Evolutionary conservation across 2,113 vertebrate species (phyloP), one percentile per base, ranked within the genome.

Genomic region (Athene noctua): DNA sequence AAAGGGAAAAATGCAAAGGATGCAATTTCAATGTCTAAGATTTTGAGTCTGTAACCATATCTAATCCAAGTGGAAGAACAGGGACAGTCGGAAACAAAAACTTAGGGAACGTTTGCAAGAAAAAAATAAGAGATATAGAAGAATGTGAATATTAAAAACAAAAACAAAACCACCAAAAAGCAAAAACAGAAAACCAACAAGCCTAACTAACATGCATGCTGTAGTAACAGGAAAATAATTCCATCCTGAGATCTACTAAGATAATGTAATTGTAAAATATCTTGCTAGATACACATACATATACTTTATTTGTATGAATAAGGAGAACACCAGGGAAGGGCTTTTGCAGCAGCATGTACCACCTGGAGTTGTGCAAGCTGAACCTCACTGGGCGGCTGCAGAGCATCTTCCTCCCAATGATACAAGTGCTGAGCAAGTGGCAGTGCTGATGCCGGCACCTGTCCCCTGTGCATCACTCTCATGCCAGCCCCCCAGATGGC

Each of bases 381-480:
- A 70, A 23, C 30, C 36, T 65, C 26, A 17, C 23, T 0, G 0
- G 20, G 84, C 1, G 3, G 49, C 85, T 66, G 55, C 65, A 81
- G 68, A 49, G 57, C 47, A 30, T 36, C 62, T 81, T 55, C 85
- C 47, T 49, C 62, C 29, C 52, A 27, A 1, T 0, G 30, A 55
- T 51, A 13, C 71, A 27, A 9, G 46, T 1, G 29, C 32, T 27
- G 49, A 21, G 23, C 55, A 49, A 70, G 63, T 0, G 29, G 75
- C 70, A 70, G 68, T 6, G 1, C 29, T 4, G 44, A 15, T 25
- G 59, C 54, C 70, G 58, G 51, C 1, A 0, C 32, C 86, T 1
- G 0, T 44, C 40, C 54, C 6, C 0, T 1, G 0, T 3, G 23
- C 71, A 44, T 7, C 3, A 0, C 40, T 23, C 15, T 40, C 36